Base-by-base conservation (phyloP, 2,888 invertebrate species). In the Melieria crassipennis region DNA sequence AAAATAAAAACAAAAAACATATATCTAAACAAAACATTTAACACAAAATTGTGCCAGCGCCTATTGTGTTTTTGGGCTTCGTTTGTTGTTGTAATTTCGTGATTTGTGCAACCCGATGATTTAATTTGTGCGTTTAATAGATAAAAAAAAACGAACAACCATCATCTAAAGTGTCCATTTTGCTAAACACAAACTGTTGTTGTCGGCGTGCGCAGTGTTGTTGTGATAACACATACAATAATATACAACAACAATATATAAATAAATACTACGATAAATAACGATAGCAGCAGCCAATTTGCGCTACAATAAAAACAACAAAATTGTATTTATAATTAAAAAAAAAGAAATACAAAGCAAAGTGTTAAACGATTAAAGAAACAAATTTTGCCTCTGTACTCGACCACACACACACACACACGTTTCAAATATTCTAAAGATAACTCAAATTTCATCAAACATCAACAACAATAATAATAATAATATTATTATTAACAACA, bases 71-170 rank as follows among this genome's bases (percentile, higher is more conserved):
- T 11, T 65, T 16, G 16, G 56, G 13, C 10, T 30, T 11, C 30
- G 56, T 65, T 9, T 30, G 5, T 60, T 6, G 45, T 7, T 58
- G 48, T 30, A 9, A 4, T 42, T 30, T 30, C 30, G 30, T 30
- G 30, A 30, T 30, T 30, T 30, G 30, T 30, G 62, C 47, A 63
- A 69, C 62, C 69, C 63, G 69, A 69, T 63, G 69, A 9, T 63
- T 62, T 69, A 63, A 69, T 69, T 69, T 69, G 10, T 11, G 52
- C n/a, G 30, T 30, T 30, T 30, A 30, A 30, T 30, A 30, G 30
- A 67, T 47, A 60, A 67, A 30, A 58, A 58, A 30, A 58, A 16
- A n/a, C 67, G 48, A 45, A 60, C 60, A 60, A 61, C 50, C 42
- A 52, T 47, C 61, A 60, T 60, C 61, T 50, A 60, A 57, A 60